Conservation (phyloP, 2,113 vertebrate species). For the Prionailurus bengalensis region DNA sequence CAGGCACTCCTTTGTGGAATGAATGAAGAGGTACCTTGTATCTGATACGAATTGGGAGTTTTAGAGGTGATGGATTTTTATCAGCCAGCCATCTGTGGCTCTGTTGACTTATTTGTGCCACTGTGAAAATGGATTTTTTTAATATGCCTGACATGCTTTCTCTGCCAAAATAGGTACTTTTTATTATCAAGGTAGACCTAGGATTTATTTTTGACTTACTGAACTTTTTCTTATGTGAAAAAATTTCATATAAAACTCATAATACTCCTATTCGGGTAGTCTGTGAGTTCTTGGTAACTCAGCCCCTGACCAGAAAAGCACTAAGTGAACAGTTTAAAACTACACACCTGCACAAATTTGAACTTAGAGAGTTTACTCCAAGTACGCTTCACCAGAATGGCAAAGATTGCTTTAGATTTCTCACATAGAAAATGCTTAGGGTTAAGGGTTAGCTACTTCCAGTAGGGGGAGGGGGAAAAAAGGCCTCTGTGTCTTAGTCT, state of each 20-base stretch:
- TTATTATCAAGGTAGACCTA: not conserved
- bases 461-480: not conserved
- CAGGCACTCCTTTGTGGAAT: not conserved
- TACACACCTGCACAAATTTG: not conserved
- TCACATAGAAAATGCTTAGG: not conserved
- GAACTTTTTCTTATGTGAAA: not conserved
- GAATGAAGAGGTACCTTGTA: not conserved
- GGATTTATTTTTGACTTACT: slow-evolving; percentile 64
- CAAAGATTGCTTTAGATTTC: slow-evolving; percentile 20
- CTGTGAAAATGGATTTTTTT: slow-evolving; percentile 43
- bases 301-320: not conserved
- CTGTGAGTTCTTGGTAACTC: not conserved
- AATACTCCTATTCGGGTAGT: not conserved
- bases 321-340: not conserved
- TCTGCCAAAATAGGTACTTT: slow-evolving; percentile 27
- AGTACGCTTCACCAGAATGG: slow-evolving; percentile 12
- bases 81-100: not conserved
- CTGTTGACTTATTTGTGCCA: not conserved
- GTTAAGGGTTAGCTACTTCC: slow-evolving; percentile 13
- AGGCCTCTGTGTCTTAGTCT: not conserved
- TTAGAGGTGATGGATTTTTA: not conserved
- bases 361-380: not conserved
- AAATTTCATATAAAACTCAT: not conserved
- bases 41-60: not conserved
- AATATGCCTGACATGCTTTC: not conserved